Evolutionary conservation across 2,888 invertebrate species (phyloP).

Genomic region (Lepidocyrtoides sp.): DNA sequence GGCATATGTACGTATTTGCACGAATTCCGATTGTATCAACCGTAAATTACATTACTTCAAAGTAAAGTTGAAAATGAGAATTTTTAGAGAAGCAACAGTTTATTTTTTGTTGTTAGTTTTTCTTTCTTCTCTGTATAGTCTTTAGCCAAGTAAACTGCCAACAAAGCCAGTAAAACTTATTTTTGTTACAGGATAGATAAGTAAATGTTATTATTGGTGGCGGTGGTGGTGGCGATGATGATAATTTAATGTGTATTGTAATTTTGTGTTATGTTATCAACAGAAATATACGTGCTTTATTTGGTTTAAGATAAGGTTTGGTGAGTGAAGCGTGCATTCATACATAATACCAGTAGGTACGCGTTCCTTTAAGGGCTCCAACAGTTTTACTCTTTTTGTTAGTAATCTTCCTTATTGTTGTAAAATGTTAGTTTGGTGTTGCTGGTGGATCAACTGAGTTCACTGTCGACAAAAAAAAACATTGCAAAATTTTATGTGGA

Average conservation of each 20-base stretch:
- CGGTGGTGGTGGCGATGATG: too few relatives aligned
- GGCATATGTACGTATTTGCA: not conserved
- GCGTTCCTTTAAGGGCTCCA: not conserved
- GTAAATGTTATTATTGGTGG: not conserved
- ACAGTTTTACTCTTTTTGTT: too few relatives aligned
- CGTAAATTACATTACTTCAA: not conserved
- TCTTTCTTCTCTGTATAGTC: too few relatives aligned
- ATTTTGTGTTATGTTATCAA: not conserved
- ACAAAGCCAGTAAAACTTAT: too few relatives aligned
- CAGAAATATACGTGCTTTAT: too few relatives aligned
- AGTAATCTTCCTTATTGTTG: not conserved
- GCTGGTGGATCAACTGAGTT: not conserved
- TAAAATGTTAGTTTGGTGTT: not conserved
- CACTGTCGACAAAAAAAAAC: too few relatives aligned
- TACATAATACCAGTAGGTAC: not conserved
- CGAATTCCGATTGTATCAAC: not conserved
- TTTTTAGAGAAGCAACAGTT: too few relatives aligned
- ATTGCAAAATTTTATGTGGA: too few relatives aligned
- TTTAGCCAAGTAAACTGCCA: not conserved
- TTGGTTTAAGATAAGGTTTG: not conserved
- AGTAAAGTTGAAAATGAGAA: too few relatives aligned
- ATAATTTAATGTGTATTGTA: not conserved
- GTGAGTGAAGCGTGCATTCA: conserved; percentile 1
- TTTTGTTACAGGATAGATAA: conserved; percentile 1
- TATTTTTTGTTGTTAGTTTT: too few relatives aligned